Conservation (phyloP, 2,888 invertebrate species). For the Theodoxus fluviatilis region DNA sequence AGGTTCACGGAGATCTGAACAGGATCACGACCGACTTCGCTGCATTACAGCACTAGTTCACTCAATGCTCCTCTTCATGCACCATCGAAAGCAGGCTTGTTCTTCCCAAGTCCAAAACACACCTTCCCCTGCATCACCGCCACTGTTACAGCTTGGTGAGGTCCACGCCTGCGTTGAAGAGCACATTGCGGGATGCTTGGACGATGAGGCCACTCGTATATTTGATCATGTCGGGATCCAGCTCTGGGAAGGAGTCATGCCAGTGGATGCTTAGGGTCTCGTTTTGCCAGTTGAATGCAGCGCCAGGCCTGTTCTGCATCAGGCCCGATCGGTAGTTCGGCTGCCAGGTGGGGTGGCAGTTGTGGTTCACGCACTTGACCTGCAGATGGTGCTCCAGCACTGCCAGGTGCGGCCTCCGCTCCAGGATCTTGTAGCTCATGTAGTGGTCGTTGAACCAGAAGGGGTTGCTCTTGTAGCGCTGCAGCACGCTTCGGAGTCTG, state of each 20-base stretch:
- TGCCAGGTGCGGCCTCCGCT: constrained; percentile 24
- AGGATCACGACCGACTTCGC: too few species aligned
- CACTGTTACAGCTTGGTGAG: constrained; percentile 18
- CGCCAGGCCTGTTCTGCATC: constrained; percentile 28
- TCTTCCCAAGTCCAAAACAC: neutral
- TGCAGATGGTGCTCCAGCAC: constrained; percentile 26
- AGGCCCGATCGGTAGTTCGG: constrained; percentile 27
- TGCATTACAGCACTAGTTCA: too few species aligned
- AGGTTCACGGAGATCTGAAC: too few species aligned
- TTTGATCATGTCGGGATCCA: constrained; percentile 29
- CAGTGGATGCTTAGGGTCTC: constrained; percentile 31
- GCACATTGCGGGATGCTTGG: constrained; percentile 27
- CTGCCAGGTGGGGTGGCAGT: constrained; percentile 34
- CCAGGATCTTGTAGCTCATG: constrained; percentile 29
- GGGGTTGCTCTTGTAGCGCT: neutral
- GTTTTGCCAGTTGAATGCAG: constrained; percentile 27
- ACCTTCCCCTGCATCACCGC: neutral
- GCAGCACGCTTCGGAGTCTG: constrained; percentile 18
- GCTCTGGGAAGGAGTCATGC: constrained; percentile 30
- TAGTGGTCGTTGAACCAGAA: constrained; percentile 30
- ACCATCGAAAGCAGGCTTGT: neutral
- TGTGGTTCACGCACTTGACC: constrained; percentile 34
- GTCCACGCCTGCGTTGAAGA: constrained; percentile 21
- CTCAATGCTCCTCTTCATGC: too few species aligned
- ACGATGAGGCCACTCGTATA: constrained; percentile 28